Conservation (phyloP, 1,140 invertebrate species). For the Aricia agestis region DNA sequence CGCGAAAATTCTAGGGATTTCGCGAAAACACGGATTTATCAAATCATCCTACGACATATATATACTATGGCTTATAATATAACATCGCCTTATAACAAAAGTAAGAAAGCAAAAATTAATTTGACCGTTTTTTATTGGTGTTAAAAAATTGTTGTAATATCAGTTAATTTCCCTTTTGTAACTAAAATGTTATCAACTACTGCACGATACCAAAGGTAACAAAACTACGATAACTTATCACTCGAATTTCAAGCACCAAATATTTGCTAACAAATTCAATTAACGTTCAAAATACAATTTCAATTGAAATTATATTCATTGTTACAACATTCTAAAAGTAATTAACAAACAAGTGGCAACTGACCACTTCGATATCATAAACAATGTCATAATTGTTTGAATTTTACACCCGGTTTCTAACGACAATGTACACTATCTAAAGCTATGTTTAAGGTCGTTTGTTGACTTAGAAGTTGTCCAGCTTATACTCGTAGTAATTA, state of each 20-base stretch:
- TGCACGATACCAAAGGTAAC: neutral
- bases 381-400: conserved; percentile 49
- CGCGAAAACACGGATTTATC: too few species aligned
- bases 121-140: too few species aligned
- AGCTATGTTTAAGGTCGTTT: conserved; percentile 30
- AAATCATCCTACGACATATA: too few species aligned
- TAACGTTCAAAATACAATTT: neutral
- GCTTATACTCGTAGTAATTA: too few species aligned
- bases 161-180: too few species aligned
- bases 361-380: conserved; percentile 40
- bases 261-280: neutral
- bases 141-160: too few species aligned
- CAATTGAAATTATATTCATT: conserved; percentile 3
- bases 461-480: neutral
- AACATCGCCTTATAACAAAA: too few species aligned
- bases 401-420: conserved; percentile 47
- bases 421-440: conserved; percentile 53
- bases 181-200: too few species aligned
- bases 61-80: too few species aligned
- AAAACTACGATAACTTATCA: neutral
- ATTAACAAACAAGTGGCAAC: conserved; percentile 18
- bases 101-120: too few species aligned
- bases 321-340: conserved; percentile 1
- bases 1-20: too few species aligned
- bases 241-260: neutral